Conservation (phyloP, 30 jellyfish, hydroid and myxozoan genomes). For the Euphysa ruthae region DNA sequence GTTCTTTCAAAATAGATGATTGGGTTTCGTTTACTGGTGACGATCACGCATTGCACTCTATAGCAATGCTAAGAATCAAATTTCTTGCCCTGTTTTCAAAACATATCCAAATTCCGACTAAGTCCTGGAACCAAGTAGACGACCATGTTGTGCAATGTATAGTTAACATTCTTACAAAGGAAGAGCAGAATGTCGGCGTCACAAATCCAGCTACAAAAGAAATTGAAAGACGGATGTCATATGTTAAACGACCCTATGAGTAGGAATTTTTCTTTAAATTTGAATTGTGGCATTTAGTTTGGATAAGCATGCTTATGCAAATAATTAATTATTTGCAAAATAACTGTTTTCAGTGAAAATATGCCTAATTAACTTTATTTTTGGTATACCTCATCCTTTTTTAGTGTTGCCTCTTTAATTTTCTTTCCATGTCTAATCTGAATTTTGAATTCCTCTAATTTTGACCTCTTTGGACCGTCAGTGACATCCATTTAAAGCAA, state of each 20-base stretch:
- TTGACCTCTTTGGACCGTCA: too few species aligned
- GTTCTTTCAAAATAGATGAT: conserved; percentile 62
- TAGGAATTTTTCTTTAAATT: too few species aligned
- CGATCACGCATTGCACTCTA: conserved; percentile 46
- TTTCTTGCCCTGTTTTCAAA: conserved; percentile 53
- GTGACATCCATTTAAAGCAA: too few species aligned
- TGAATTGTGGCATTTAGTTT: too few species aligned
- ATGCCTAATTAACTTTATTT: too few species aligned
- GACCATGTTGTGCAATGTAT: conserved; percentile 69
- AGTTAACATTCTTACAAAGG: conserved; percentile 42
- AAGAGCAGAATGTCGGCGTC: conserved; percentile 36
- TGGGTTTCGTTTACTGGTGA: conserved; percentile 90
- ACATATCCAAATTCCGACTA: conserved; percentile 58
- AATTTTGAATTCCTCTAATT: too few species aligned
- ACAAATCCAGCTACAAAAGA: conserved; percentile 28
- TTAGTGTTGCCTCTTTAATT: too few species aligned
- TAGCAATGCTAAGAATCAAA: conserved; percentile 47
- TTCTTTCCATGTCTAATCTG: too few species aligned
- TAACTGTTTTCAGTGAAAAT: too few species aligned
- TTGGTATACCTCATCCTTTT: too few species aligned
- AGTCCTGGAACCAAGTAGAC: conserved; percentile 75
- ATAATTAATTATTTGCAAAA: too few species aligned
- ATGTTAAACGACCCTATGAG: conserved; percentile 27
- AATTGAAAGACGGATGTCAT: conserved; percentile 6
- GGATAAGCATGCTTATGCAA: too few species aligned